Base-by-base conservation (phyloP, 2,888 invertebrate species). In the Stramonita haemastoma region DNA sequence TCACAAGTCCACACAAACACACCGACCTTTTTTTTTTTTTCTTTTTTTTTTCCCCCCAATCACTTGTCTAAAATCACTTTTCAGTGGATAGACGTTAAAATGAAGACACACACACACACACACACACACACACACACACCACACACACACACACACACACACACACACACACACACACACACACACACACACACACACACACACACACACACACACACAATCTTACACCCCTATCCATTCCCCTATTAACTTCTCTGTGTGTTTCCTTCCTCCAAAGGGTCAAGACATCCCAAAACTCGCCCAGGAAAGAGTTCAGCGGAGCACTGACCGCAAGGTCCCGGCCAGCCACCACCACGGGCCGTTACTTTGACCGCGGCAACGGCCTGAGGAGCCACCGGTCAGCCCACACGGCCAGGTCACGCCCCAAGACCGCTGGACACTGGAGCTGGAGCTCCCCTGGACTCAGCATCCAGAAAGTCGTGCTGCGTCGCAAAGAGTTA, bases 391-490 rank as follows among this genome's bases (percentile, higher is more conserved):
- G 15, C 81, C 36, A 22, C 26, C 36, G 22, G 26, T 29, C 46
- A 17, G 36, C 81, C 22, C 22, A 22, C 22, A 6, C 29, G 36
- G 46, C 46, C 29, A 26, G 81, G 22, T 13, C 81, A 22, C 36
- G 81, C 5, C 81, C 81, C 81, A 83, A 26, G 13, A 83, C 81
- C 22, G 81, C 46, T 26, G 46, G 81, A 22, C 46, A 83, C 22
- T 22, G 81, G 26, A 46, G 22, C 22, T 83, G 81, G 36, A 1
- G 26, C 2, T 36, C 81, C 22, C 6, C 81, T 11, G 81, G 81
- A 83, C 81, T 83, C 2, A 83, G 36, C 26, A 83, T 83, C 26
- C 29, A 46, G 46, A 83, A 83, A 83, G 81, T 83, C 36, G 81
- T 83, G 17, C 81, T 83, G 1, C 81, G 29, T 22, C 46, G 29